Conservation (phyloP, 2,113 vertebrate species). For the Ursus arctos region DNA sequence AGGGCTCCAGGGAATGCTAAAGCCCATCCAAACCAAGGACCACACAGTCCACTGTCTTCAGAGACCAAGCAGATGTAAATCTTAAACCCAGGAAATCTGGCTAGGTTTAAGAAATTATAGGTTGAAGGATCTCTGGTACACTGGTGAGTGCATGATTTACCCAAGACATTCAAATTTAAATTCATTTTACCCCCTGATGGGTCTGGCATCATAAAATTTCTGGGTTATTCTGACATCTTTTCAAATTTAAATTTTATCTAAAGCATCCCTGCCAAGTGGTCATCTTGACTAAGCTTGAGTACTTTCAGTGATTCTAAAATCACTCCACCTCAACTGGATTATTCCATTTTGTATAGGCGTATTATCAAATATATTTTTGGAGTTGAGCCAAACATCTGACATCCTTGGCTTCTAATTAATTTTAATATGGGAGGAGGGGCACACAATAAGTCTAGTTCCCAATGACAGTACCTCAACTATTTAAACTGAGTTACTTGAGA, state of each 20-base stretch:
- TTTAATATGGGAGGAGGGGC: not conserved
- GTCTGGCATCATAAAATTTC: not conserved
- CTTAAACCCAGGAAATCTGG: not conserved
- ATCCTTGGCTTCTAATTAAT: not conserved
- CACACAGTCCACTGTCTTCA: not conserved
- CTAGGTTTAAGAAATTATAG: not conserved
- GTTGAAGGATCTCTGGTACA: not conserved
- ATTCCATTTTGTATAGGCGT: not conserved
- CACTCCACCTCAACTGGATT: not conserved
- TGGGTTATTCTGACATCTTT: not conserved
- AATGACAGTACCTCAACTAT: not conserved
- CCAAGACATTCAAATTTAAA: not conserved
- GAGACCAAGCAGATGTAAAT: not conserved
- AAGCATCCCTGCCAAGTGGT: not conserved
- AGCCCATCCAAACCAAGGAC: not conserved
- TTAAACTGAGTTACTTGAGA: not conserved
- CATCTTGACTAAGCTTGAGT: not conserved
- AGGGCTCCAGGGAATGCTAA: not conserved
- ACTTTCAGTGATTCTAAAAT: slow-evolving; percentile 14
- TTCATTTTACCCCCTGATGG: not conserved
- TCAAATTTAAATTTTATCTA: not conserved
- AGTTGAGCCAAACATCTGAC: not conserved
- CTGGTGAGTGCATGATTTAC: not conserved
- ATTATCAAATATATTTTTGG: not conserved
- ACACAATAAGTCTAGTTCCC: not conserved